Conservation (phyloP, 1,140 invertebrate genomes). For the Drosophila lacertosa region DNA sequence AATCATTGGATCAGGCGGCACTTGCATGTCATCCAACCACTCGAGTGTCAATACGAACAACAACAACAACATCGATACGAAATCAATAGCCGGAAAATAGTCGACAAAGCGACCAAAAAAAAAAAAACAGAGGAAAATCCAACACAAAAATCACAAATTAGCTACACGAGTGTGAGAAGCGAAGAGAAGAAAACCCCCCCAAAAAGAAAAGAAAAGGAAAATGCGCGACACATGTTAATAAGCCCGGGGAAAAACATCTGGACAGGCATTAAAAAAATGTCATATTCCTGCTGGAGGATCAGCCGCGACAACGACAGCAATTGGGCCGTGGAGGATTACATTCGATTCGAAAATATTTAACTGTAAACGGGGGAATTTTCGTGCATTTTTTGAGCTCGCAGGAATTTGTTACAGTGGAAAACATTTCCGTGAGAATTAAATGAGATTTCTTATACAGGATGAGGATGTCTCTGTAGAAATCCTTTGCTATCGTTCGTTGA, state of each 20-base stretch:
- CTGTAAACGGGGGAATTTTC: constrained; percentile 50
- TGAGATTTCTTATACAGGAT: constrained; percentile 47
- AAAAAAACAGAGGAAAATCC: constrained; percentile 55
- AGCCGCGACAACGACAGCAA: constrained; percentile 50
- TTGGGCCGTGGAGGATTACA: constrained; percentile 67
- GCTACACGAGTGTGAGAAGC: constrained; percentile 76
- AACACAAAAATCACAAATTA: constrained; percentile 79
- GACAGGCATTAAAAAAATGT: constrained; percentile 58
- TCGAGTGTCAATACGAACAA: constrained; percentile 43
- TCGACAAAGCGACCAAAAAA: constrained; percentile 71
- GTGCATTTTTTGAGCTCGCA: constrained; percentile 48
- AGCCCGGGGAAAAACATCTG: constrained; percentile 65
- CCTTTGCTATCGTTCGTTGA: constrained; percentile 46
- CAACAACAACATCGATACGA: constrained; percentile 29
- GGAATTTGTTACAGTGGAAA: constrained; percentile 67
- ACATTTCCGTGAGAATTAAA: constrained; percentile 68
- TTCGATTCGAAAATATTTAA: constrained; percentile 56
- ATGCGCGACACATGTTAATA: constrained; percentile 66
- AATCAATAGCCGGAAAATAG: constrained; percentile 78
- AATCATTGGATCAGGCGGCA: constrained; percentile 61
- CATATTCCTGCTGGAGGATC: constrained; percentile 62
- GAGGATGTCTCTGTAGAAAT: constrained; percentile 32
- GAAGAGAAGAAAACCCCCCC: constrained; percentile 21
- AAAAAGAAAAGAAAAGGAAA: constrained; percentile 61
- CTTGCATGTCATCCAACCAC: constrained; percentile 59